A percentile compares a stretch with the other conserved stretches of the same genome.
These are phyloP conservation scores for Lasaia peninsularis DNA, from an alignment of 1,140 invertebrate species.

Conservation along the genomic window DNA sequence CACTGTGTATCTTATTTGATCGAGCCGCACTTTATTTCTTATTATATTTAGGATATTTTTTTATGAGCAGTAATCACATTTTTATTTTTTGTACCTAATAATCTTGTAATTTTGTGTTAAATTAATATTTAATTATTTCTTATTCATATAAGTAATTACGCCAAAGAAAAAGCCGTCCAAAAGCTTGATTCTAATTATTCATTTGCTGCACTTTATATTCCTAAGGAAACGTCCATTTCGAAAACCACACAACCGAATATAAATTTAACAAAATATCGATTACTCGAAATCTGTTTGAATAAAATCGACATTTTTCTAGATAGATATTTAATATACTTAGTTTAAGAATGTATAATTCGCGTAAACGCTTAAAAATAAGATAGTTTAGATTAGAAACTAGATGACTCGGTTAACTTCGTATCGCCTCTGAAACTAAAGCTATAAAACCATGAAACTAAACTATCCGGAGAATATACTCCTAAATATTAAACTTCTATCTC, in stretches of 20 bases:
- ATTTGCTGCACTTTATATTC: not conserved
- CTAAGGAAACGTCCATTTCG: conserved; percentile 4
- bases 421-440: too few relatives aligned
- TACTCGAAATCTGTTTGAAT: conserved; percentile 15
- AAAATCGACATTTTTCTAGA: not conserved
- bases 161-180: conserved; percentile 5
- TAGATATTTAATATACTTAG: not conserved
- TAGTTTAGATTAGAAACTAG: not conserved
- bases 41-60: too few relatives aligned
- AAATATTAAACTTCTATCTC: too few relatives aligned
- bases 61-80: too few relatives aligned
- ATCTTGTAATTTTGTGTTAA: too few relatives aligned
- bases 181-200: not conserved
- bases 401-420: too few relatives aligned
- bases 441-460: too few relatives aligned
- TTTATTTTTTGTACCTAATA: too few relatives aligned
- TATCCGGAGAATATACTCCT: too few relatives aligned
- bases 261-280: conserved; percentile 17
- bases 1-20: too few relatives aligned
- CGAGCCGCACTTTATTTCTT: too few relatives aligned
- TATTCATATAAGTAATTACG: not conserved
- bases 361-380: not conserved
- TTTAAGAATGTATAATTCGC: not conserved
- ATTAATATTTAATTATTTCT: not conserved
- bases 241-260: not conserved